Base-by-base conservation (phyloP, 2,888 invertebrate genomes). In the Arrhopalites spinosus region DNA sequence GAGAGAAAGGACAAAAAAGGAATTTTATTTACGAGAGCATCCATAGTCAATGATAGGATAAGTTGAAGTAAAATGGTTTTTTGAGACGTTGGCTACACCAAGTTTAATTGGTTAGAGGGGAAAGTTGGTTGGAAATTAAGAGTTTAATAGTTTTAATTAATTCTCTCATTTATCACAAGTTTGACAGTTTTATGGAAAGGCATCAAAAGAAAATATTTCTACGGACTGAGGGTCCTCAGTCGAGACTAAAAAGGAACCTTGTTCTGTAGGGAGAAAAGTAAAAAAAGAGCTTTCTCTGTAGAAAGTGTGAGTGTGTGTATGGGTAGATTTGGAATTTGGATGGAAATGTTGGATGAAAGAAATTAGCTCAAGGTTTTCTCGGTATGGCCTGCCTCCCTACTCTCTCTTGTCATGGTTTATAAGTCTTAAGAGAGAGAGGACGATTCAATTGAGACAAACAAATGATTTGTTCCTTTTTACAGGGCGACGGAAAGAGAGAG, bases 361-460 rank as follows among this genome's bases (percentile, higher is more conserved):
- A 36, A 63, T 63, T 15, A 29, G 63, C 29, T 63, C 30, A 29
- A 27, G 29, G 17, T 63, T 63, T 63, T 17, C 13, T 1, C 29
- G 29, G 5, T 11, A 27, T 17, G 1, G 7, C 63, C 30, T 23
- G 8, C 20, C 25, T 27, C 15, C n/a, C 23, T 23, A 7, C 23
- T 56, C 56, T 56, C 7, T 56, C 11, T 59, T 23, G 25, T 59
- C 59, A 59, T 59, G 25, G 59, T 20, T n/a, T n/a, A n/a, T n/a
- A 68, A 68, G 27, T 2, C 45, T 20, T n/a, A 45, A 45, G 23
- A 25, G 72, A 45, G 45, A n/a, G 63, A 72, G 45, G 61, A 45
- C 29, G 72, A 27, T 72, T 27, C 72, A 73, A 73, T 73, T 73
- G 73, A 73, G 50, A 73, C 64, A 73, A 73, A 73, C 64, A 66